A percentile compares a stretch with the other conserved stretches of the same genome.
phyloP scores from a whole-genome alignment of 2,888 invertebrate genomes.

The Hemicrepidius hirtus region DNA sequence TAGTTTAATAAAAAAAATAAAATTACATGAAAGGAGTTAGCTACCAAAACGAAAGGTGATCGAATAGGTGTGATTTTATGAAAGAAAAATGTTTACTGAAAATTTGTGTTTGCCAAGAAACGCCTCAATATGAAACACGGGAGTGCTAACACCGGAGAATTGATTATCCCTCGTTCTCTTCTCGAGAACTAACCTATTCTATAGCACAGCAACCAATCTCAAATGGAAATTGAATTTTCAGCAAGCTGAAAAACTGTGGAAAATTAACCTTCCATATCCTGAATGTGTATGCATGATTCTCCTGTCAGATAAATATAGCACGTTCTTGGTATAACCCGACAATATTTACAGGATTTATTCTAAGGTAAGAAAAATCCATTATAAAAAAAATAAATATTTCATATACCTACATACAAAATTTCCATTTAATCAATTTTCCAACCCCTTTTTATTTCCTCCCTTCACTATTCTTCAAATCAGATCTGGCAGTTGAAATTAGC shows the following conservation, averaged over 20 bases:
- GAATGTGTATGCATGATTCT: constrained; percentile 12
- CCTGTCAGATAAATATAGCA: background rate
- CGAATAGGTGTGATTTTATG: background rate
- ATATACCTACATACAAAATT: no score
- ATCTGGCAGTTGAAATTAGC: constrained; percentile 18
- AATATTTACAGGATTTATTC: background rate
- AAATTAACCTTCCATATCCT: constrained; percentile 26
- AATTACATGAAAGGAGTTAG: no score
- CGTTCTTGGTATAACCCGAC: background rate
- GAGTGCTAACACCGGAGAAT: constrained; percentile 18
- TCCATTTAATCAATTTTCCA: no score
- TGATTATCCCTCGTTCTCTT: constrained; percentile 26
- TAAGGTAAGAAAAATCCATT: background rate
- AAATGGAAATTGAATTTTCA: constrained; percentile 31
- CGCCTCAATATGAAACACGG: constrained; percentile 11
- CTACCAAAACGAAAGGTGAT: no score
- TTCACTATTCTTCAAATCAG: background rate
- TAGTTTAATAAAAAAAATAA: no score
- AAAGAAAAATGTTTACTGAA: constrained; percentile 4
- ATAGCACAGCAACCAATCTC: constrained; percentile 21
- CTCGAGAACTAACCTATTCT: constrained; percentile 7
- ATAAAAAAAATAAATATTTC: no score
- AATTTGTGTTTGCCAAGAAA: constrained; percentile 5
- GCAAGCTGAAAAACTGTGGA: constrained; percentile 21
- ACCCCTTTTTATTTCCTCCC: background rate